A percentile compares a stretch with the other conserved stretches of the same genome.
Conservation (phyloP, 1,140 invertebrate genomes). For the Drosophila littoralis region DNA sequence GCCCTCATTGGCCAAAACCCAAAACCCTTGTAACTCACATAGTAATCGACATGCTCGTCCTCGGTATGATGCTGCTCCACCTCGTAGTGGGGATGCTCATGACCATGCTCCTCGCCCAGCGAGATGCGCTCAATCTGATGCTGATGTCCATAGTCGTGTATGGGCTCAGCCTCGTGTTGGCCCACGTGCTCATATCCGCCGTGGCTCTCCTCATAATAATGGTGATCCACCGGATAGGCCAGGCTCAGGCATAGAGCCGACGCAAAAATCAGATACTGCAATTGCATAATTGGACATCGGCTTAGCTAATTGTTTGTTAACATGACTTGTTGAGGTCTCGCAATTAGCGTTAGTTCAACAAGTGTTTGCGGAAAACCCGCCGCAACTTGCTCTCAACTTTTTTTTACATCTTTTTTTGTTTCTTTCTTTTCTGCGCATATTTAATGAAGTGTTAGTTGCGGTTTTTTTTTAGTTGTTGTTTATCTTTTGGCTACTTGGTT, state of each 20-base stretch:
- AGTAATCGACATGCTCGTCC: conserved; percentile 84
- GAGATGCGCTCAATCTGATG: conserved; percentile 81
- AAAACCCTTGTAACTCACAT: conserved; percentile 73
- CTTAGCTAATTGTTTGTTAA: conserved; percentile 66
- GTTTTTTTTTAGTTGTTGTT: conserved; percentile 39
- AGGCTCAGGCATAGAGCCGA: conserved; percentile 77
- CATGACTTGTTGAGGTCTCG: conserved; percentile 27
- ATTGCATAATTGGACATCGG: conserved; percentile 63
- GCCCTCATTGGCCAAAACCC: not conserved
- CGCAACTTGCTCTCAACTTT: conserved; percentile 18
- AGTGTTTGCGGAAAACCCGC: conserved; percentile 24
- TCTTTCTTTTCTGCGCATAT: conserved; percentile 29
- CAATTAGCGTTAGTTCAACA: conserved; percentile 54
- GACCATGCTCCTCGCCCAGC: conserved; percentile 73
- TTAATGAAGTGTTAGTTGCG: conserved; percentile 66
- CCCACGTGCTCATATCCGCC: conserved; percentile 72
- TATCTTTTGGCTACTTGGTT: conserved; percentile 37
- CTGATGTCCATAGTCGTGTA: conserved; percentile 69
- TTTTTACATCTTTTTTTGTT: conserved; percentile 22
- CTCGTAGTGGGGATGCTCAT: conserved; percentile 62
- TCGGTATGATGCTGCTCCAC: conserved; percentile 72
- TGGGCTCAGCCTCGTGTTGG: conserved; percentile 61
- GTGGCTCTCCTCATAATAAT: conserved; percentile 75
- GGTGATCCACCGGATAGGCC: conserved; percentile 80
- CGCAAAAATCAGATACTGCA: conserved; percentile 82